A percentile compares a stretch with the other conserved stretches of the same genome.
Conservation (phyloP, 1,140 invertebrate species). For the Meloidogyne floridensis region DNA sequence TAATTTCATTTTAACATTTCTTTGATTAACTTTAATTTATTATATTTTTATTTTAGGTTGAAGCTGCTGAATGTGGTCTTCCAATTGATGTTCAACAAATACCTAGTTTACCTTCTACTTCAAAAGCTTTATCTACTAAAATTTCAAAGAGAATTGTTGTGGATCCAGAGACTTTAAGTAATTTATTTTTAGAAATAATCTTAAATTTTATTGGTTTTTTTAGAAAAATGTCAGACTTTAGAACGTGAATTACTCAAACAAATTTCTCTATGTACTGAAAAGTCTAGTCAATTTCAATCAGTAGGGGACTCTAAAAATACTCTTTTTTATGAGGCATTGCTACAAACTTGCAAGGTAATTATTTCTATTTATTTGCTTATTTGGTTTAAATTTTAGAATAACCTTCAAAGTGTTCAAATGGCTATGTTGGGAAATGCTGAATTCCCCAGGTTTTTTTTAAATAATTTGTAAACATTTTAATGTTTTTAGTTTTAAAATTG, state of each 20-base stretch:
- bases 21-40: not conserved
- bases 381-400: constrained; percentile 5
- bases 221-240: constrained; percentile 23
- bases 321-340: constrained; percentile 35
- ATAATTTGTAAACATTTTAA: not conserved
- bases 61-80: constrained; percentile 36
- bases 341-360: constrained; percentile 21
- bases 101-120: constrained; percentile 23
- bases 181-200: constrained; percentile 6
- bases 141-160: not conserved
- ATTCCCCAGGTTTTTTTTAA: not conserved
- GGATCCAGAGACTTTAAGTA: constrained; percentile 19
- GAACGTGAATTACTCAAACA: constrained; percentile 36
- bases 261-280: constrained; percentile 24
- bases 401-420: constrained; percentile 19
- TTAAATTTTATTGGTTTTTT: not conserved
- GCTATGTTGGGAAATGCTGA: constrained; percentile 13
- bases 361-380: not conserved
- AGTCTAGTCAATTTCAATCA: constrained; percentile 35
- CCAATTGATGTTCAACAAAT: constrained; percentile 33
- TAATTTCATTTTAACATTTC: not conserved
- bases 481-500: constrained; percentile 31
- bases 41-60: constrained; percentile 15
- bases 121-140: not conserved
- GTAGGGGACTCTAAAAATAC: constrained; percentile 31